Evolutionary conservation across 2,888 invertebrate species (phyloP).

Genomic region (Tanypteryx hageni): DNA sequence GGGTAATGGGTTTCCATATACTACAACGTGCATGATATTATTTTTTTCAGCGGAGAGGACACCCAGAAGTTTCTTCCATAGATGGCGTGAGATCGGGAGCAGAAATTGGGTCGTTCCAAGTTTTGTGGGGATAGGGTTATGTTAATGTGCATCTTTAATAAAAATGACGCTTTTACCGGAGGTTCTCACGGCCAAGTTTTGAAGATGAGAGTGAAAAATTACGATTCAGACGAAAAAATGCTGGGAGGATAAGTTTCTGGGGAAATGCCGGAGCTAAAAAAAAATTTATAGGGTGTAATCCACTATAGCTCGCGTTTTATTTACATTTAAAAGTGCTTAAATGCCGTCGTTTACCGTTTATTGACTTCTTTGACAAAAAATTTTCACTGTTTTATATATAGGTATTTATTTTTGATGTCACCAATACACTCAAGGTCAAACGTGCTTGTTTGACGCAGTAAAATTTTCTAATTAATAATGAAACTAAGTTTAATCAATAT

Average conservation of each 20-base stretch:
- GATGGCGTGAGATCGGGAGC: background rate
- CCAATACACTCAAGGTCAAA: too few relatives aligned
- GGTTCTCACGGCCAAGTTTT: slow-evolving; percentile 2
- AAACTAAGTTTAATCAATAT: too few relatives aligned
- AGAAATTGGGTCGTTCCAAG: slow-evolving; percentile 12
- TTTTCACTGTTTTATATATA: too few relatives aligned
- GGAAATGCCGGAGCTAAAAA: background rate
- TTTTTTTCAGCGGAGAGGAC: background rate
- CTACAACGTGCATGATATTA: slow-evolving; percentile 24
- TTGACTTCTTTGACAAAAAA: too few relatives aligned
- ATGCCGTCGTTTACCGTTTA: too few relatives aligned
- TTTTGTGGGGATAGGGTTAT: slow-evolving; percentile 13
- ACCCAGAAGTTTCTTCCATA: background rate
- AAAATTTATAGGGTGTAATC: background rate
- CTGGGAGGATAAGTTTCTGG: background rate
- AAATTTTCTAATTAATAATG: too few relatives aligned
- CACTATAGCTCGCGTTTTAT: too few relatives aligned
- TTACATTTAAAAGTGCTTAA: too few relatives aligned
- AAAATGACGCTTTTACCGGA: slow-evolving; percentile 4
- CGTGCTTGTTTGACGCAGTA: too few relatives aligned
- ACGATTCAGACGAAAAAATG: background rate
- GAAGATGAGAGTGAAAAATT: slow-evolving; percentile 23
- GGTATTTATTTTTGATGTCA: too few relatives aligned
- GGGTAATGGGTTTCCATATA: slow-evolving; percentile 18
- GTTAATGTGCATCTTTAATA: slow-evolving; percentile 12